These are phyloP conservation scores for Australoheros facetus DNA, from an alignment of 2,797 vertebrate genomes.

Conservation along the genomic window DNA sequence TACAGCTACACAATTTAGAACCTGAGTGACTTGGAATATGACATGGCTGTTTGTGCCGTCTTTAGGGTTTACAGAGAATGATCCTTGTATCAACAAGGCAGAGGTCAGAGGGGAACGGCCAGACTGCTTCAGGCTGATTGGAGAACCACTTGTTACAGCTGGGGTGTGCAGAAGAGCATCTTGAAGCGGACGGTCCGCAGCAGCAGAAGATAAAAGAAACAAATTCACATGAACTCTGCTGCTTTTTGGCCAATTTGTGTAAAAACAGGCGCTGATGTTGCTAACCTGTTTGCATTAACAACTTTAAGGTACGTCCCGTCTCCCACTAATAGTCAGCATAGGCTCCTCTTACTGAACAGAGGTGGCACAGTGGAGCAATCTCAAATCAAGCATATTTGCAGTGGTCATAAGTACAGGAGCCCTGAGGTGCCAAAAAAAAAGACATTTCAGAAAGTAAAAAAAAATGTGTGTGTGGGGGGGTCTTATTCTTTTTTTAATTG, in stretches of 20 bases:
- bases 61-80: too few species aligned
- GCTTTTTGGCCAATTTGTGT: background rate
- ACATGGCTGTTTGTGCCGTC: background rate
- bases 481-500: background rate
- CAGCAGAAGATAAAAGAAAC: background rate
- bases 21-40: background rate
- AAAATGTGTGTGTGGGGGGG: too few species aligned
- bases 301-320: too few species aligned
- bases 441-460: background rate
- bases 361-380: background rate
- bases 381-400: background rate
- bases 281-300: background rate
- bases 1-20: background rate
- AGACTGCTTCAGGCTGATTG: background rate
- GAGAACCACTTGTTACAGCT: background rate
- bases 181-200: too few species aligned
- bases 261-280: background rate
- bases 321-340: background rate
- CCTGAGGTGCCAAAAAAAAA: background rate
- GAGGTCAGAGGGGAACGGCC: background rate
- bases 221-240: background rate
- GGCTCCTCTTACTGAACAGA: background rate
- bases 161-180: too few species aligned
- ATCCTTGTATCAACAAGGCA: too few species aligned
- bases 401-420: background rate